Conservation (phyloP, 2,888 invertebrate species). For the Patella depressa region DNA sequence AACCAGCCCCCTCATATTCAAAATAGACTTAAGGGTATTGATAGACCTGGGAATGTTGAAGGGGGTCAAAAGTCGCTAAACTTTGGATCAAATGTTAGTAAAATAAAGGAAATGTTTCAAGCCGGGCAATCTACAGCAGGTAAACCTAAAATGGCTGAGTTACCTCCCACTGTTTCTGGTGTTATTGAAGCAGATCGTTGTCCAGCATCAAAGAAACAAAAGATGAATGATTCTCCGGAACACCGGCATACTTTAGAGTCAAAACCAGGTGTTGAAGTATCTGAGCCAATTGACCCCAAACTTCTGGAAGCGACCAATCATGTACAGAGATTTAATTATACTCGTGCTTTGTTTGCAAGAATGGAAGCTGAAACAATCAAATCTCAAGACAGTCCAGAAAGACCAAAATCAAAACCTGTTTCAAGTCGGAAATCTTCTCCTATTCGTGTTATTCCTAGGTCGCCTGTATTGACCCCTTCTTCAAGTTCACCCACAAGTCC, state of each 20-base stretch:
- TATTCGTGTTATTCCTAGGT: slow-evolving; percentile 37
- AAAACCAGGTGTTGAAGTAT: background rate
- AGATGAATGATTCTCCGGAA: slow-evolving; percentile 30
- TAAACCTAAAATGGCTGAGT: background rate
- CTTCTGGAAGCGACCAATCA: slow-evolving; percentile 59
- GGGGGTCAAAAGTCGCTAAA: slow-evolving; percentile 16
- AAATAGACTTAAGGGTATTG: slow-evolving; percentile 27
- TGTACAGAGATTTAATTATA: slow-evolving; percentile 67
- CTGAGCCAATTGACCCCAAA: slow-evolving; percentile 29
- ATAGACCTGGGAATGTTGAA: slow-evolving; percentile 15
- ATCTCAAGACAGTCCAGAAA: slow-evolving; percentile 33
- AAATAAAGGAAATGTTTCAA: slow-evolving; percentile 64
- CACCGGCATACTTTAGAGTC: background rate
- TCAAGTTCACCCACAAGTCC: slow-evolving; percentile 41
- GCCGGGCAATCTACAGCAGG: slow-evolving; percentile 20
- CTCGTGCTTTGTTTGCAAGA: slow-evolving; percentile 67
- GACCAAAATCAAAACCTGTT: slow-evolving; percentile 33
- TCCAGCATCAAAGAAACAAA: slow-evolving; percentile 48
- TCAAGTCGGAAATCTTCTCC: slow-evolving; percentile 44
- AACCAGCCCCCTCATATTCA: slow-evolving; percentile 28
- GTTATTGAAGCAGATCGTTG: slow-evolving; percentile 13
- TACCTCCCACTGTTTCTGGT: background rate
- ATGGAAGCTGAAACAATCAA: slow-evolving; percentile 62
- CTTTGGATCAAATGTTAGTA: slow-evolving; percentile 60
- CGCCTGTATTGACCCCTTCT: slow-evolving; percentile 53